Evolutionary conservation across 2,113 vertebrate species (phyloP), one percentile per base, ranked within the genome.

Genomic region (Catharus minimus): DNA sequence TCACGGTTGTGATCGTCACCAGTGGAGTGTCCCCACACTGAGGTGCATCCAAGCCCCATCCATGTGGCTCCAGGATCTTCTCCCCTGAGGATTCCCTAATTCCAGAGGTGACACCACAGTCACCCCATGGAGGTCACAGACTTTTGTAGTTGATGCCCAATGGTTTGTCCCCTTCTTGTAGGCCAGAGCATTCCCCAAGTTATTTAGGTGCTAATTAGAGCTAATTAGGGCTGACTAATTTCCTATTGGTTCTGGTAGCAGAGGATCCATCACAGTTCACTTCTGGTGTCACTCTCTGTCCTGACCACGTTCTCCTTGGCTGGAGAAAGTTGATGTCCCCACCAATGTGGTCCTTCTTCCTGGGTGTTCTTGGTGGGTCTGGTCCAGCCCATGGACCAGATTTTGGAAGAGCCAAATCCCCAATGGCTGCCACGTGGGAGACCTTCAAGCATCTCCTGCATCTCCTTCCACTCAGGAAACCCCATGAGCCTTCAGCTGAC

Each of bases 101-200:
- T 52, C 30, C 28, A 1, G 24, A 71, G 61, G 49, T 27, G 17
- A 44, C 36, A 9, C 30, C 1, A 7, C 3, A 43, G 30, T 30
- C 20, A 41, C 43, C 30, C 15, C 43, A 2, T 8, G 49, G 49
- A 86, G 57, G 47, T 57, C 62, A 38, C 0, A 0, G 52, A 52
- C 41, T 23, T 14, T 21, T 58, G 32, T 33, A 2, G 1, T 18
- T 15, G n/a, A 30, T 2, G 0, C 15, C 22, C 0, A 0, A 3
- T 33, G 36, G 21, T 36, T 39, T 17, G 9, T 12, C 15, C 17
- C 26, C 23, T 15, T 38, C 9, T 33, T 24, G 23, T 41, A 36
- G 38, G 11, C 33, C 22, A 16, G 9, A 7, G 8, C 64, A 30
- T 56, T n/a, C 26, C 33, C 38, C 50, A 65, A 3, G 73, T 52